Conservation (phyloP, 2,888 invertebrate genomes). For the Acronicta leporina region DNA sequence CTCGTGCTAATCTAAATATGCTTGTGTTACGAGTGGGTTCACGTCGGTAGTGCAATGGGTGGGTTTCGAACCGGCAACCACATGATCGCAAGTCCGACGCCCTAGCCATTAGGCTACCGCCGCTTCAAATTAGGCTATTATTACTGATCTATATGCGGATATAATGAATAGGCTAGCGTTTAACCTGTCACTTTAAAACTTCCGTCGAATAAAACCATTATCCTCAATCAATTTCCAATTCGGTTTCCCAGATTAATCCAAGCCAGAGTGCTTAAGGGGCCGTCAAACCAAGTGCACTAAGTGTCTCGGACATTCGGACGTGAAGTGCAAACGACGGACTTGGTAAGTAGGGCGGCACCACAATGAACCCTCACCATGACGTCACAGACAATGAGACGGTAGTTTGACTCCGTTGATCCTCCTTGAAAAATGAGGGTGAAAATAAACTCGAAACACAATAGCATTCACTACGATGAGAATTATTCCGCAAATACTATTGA, state of each 20-base stretch:
- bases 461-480: conserved; percentile 42
- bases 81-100: too few relatives aligned
- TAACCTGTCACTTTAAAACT: too few relatives aligned
- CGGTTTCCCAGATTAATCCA: conserved; percentile 46
- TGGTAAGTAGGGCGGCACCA: conserved; percentile 44
- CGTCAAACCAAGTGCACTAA: conserved; percentile 55
- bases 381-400: conserved; percentile 46
- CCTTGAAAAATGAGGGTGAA: conserved; percentile 53
- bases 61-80: too few relatives aligned
- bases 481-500: conserved; percentile 46
- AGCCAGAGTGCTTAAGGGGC: conserved; percentile 46
- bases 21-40: too few relatives aligned
- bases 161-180: too few relatives aligned
- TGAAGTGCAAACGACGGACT: conserved; percentile 32
- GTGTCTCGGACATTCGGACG: conserved; percentile 52
- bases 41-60: too few relatives aligned
- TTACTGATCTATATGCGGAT: too few relatives aligned
- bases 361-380: conserved; percentile 48
- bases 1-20: too few relatives aligned
- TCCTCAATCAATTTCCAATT: conserved; percentile 40
- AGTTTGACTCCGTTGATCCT: conserved; percentile 52
- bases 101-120: too few relatives aligned
- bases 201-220: not conserved
- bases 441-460: conserved; percentile 57
- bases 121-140: too few relatives aligned